Evolutionary conservation across 2,888 invertebrate genomes (phyloP).

Genomic region (Asteroscopus sphinx): DNA sequence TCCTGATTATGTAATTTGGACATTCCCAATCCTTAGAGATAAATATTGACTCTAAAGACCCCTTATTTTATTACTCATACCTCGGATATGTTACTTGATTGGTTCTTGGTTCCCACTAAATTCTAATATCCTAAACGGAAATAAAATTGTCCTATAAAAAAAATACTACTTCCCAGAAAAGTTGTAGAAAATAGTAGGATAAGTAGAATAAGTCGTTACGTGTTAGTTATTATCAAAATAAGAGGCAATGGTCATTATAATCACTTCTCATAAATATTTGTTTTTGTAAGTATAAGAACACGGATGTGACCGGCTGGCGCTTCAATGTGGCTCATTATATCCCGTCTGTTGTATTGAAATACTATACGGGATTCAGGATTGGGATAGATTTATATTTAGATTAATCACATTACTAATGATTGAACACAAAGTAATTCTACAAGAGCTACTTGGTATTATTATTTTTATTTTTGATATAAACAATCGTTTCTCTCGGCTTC

Average conservation of each 20-base stretch:
- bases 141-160: no score
- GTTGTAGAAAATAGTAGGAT: neutral
- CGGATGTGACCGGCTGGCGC: conserved; percentile 66
- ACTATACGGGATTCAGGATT: conserved; percentile 31
- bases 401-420: conserved; percentile 4
- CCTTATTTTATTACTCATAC: conserved; percentile 10
- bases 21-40: conserved; percentile 8
- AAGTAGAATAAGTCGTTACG: neutral
- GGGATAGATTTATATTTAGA: conserved; percentile 10
- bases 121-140: no score
- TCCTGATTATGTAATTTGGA: conserved; percentile 14
- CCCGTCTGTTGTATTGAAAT: conserved; percentile 55
- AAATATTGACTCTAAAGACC: conserved; percentile 9
- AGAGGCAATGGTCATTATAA: conserved; percentile 13
- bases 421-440: conserved; percentile 6
- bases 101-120: no score
- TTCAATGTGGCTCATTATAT: conserved; percentile 42
- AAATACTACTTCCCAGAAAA: conserved; percentile 28
- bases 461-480: conserved; percentile 75
- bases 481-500: conserved; percentile 90
- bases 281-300: conserved; percentile 54
- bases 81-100: no score
- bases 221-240: conserved; percentile 20
- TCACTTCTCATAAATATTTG: conserved; percentile 56
- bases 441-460: conserved; percentile 29